A percentile compares a stretch with the other conserved stretches of the same genome.
These are phyloP conservation scores for Eupeodes corollae DNA, from an alignment of 1,140 invertebrate genomes.

Conservation along the genomic window DNA sequence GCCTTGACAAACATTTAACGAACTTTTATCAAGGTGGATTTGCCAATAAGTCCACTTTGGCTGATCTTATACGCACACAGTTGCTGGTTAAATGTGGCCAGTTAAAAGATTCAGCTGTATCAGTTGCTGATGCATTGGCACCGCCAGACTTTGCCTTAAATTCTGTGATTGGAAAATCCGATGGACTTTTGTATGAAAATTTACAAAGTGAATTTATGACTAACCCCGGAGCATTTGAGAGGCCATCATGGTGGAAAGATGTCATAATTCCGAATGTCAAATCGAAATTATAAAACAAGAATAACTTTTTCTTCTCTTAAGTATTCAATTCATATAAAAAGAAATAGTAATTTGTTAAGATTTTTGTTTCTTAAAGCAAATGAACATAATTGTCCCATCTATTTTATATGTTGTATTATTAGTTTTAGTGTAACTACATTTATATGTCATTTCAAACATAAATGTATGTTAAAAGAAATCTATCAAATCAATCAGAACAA, in stretches of 20 bases:
- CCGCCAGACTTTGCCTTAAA: conserved; percentile 79
- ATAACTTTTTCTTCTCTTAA: too few relatives aligned
- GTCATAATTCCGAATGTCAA: conserved; percentile 40
- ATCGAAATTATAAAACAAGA: conserved; percentile 21
- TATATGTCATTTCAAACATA: too few relatives aligned
- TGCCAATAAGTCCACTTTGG: conserved; percentile 41
- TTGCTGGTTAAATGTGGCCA: conserved; percentile 57
- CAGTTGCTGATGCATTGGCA: conserved; percentile 72
- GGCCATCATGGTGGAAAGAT: conserved; percentile 69
- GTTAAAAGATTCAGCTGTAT: conserved; percentile 64
- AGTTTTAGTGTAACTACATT: too few relatives aligned
- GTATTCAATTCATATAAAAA: too few relatives aligned
- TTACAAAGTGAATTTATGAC: conserved; percentile 63
- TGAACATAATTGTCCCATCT: too few relatives aligned
- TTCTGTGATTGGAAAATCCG: conserved; percentile 70
- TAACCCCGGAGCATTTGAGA: conserved; percentile 55
- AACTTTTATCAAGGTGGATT: conserved; percentile 66
- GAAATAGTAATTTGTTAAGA: too few relatives aligned
- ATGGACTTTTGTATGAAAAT: conserved; percentile 80
- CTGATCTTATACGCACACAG: conserved; percentile 44
- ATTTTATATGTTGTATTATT: too few relatives aligned
- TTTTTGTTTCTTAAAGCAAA: too few relatives aligned
- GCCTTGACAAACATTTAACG: conserved; percentile 61
- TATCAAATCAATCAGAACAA: too few relatives aligned
- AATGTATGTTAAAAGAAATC: too few relatives aligned